These are phyloP conservation scores for Microplitis mediator DNA, from an alignment of 1,140 invertebrate species.

Conservation along the genomic window DNA sequence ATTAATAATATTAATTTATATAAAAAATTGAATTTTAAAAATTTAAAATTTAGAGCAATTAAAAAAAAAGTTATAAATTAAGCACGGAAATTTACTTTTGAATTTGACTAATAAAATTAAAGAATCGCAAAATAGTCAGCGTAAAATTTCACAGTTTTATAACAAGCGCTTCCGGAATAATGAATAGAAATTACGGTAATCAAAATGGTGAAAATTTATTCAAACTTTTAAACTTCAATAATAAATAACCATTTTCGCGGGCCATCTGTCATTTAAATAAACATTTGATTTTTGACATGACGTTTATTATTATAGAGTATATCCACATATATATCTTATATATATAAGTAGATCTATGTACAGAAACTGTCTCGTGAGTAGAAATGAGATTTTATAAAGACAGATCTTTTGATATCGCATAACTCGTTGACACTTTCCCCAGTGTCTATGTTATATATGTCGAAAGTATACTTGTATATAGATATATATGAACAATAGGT, in stretches of 20 bases:
- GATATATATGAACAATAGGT: too few relatives aligned
- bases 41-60: too few relatives aligned
- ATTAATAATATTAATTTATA: too few relatives aligned
- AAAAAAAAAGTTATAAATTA: too few relatives aligned
- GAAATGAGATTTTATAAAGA: background rate
- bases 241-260: background rate
- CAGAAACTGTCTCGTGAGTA: background rate
- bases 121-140: too few relatives aligned
- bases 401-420: background rate
- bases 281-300: background rate
- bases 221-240: background rate
- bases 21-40: too few relatives aligned
- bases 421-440: constrained; percentile 5
- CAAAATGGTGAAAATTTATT: background rate
- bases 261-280: background rate
- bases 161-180: background rate
- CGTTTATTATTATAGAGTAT: background rate
- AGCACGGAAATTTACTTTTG: too few relatives aligned
- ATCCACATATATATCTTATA: too few relatives aligned
- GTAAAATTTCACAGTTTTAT: too few relatives aligned
- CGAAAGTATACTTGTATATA: too few relatives aligned
- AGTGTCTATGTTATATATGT: background rate
- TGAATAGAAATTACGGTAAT: background rate
- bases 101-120: too few relatives aligned
- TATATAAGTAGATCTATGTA: too few relatives aligned